phyloP scores from a whole-genome alignment of 2,797 vertebrate genomes.

The Cygnus olor region DNA sequence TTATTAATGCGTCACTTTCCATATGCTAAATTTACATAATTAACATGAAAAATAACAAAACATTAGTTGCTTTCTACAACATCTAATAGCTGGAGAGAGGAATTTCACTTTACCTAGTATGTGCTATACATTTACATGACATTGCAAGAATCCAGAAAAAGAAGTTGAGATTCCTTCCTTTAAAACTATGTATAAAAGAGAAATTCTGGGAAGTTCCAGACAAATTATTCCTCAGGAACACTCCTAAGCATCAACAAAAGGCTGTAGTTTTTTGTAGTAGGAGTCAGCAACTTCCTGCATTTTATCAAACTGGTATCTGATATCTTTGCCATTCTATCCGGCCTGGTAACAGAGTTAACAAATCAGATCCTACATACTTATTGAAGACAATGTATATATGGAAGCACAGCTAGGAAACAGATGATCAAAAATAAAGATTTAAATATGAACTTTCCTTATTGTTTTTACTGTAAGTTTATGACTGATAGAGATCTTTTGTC shows the following conservation, averaged over 20 bases:
- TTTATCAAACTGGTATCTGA: not conserved
- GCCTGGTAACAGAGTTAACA: slow-evolving; percentile 9
- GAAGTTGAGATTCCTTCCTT: not conserved
- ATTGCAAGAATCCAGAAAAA: not conserved
- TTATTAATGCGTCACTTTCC: not conserved
- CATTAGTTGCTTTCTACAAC: not conserved
- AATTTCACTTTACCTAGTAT: not conserved
- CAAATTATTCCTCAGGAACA: not conserved
- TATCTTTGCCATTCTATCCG: not conserved
- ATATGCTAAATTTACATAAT: not conserved
- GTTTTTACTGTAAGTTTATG: not conserved
- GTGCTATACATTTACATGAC: not conserved
- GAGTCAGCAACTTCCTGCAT: not conserved
- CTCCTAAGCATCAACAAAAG: not conserved
- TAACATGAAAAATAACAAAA: not conserved
- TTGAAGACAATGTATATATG: not conserved
- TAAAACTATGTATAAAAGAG: not conserved
- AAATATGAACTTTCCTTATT: not conserved
- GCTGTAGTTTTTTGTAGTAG: slow-evolving; percentile 5
- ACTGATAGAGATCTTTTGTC: not conserved
- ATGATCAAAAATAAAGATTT: not conserved
- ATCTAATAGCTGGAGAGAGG: not conserved
- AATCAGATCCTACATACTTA: slow-evolving; percentile 7
- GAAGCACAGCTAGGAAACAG: not conserved
- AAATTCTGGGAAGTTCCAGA: not conserved